A percentile compares a stretch with the other conserved stretches of the same genome.
These are phyloP conservation scores for Leptogaster cylindrica DNA, from an alignment of 2,888 invertebrate species.

Conservation along the genomic window DNA sequence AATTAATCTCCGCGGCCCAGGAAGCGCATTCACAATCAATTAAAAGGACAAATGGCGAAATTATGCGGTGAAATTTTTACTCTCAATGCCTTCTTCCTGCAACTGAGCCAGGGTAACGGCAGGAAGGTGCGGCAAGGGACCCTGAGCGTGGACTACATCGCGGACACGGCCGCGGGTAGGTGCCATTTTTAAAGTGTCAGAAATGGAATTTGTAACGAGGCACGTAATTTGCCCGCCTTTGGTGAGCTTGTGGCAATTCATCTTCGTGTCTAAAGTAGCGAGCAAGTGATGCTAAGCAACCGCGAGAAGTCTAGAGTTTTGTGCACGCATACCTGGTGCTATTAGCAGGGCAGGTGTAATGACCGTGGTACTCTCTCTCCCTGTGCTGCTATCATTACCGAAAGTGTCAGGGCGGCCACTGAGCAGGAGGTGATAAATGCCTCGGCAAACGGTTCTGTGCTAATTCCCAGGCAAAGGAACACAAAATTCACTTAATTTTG, in stretches of 20 bases:
- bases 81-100: conserved; percentile 7
- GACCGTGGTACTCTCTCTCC: conserved; percentile 5
- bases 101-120: background rate
- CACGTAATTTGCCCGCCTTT: conserved; percentile 21
- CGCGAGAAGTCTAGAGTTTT: background rate
- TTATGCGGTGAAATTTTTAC: conserved; percentile 35
- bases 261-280: conserved; percentile 8
- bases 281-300: background rate
- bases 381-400: conserved; percentile 8
- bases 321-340: background rate
- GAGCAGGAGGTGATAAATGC: conserved; percentile 31
- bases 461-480: conserved; percentile 7
- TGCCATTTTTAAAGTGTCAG: conserved; percentile 41
- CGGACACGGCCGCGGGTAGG: no score
- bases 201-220: conserved; percentile 39
- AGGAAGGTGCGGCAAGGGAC: background rate
- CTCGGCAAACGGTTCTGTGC: background rate
- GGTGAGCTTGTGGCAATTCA: conserved; percentile 25
- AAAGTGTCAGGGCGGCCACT: conserved; percentile 8
- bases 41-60: conserved; percentile 39
- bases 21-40: conserved; percentile 38
- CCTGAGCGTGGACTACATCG: background rate
- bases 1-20: conserved; percentile 26
- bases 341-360: conserved; percentile 32
- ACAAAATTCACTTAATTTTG: background rate